Evolutionary conservation across 2,113 vertebrate genomes (phyloP).

Genomic region (Montifringilla adamsi): DNA sequence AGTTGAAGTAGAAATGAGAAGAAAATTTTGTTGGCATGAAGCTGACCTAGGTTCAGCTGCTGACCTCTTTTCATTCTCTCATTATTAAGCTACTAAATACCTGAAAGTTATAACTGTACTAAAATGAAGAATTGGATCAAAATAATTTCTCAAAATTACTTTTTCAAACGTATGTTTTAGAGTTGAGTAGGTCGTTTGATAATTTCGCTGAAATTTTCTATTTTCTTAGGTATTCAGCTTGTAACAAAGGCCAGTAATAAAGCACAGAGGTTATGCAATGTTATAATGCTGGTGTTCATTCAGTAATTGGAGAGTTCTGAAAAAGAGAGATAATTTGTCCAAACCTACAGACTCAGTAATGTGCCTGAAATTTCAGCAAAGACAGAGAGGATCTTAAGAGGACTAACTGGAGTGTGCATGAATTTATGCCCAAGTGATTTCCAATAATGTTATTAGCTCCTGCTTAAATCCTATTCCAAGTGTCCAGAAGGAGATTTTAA

Average conservation of each 20-base stretch:
- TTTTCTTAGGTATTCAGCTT: slow-evolving; percentile 46
- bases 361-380: background rate
- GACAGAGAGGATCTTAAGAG: background rate
- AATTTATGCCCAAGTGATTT: slow-evolving; percentile 2
- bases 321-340: slow-evolving; percentile 19
- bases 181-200: slow-evolving; percentile 36
- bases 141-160: slow-evolving; percentile 8
- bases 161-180: background rate
- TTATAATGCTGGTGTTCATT: background rate
- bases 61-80: slow-evolving; percentile 37
- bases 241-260: slow-evolving; percentile 19
- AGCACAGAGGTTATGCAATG: background rate
- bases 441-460: background rate
- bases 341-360: background rate
- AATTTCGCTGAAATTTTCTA: background rate
- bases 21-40: slow-evolving; percentile 29
- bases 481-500: background rate
- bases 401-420: background rate
- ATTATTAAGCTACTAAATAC: slow-evolving; percentile 53
- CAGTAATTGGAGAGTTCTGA: slow-evolving; percentile 41
- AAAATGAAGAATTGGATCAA: slow-evolving; percentile 33
- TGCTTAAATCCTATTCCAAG: background rate
- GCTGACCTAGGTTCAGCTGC: slow-evolving; percentile 35
- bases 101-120: slow-evolving; percentile 23
- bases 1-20: slow-evolving; percentile 31